A percentile compares a stretch with the other conserved stretches of the same genome.
Conservation (phyloP, 2,797 vertebrate genomes). For the Pristis pectinata region DNA sequence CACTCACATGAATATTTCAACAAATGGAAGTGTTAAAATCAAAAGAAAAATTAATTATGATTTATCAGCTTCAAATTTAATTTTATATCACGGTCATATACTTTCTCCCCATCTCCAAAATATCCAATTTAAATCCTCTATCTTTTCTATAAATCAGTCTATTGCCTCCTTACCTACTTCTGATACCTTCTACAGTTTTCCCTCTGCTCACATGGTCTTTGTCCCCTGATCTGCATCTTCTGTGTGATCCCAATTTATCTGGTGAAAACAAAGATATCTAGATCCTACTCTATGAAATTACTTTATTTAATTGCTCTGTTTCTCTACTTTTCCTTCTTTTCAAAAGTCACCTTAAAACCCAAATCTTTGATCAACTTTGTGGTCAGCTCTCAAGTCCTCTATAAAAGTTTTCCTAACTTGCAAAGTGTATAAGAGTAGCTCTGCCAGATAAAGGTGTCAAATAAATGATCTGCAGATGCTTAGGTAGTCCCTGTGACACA, state of each 20-base stretch:
- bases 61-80: no score
- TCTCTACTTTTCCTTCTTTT: not conserved
- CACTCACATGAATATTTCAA: no score
- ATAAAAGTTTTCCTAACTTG: not conserved
- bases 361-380: not conserved
- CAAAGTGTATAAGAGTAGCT: not conserved
- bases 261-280: not conserved
- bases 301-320: not conserved
- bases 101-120: not conserved
- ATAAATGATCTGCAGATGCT: not conserved
- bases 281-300: not conserved
- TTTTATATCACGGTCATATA: no score
- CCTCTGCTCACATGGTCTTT: not conserved
- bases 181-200: not conserved
- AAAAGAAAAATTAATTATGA: no score
- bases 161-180: not conserved
- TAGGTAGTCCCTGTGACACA: not conserved
- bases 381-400: not conserved
- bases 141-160: not conserved
- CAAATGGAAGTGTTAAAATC: no score
- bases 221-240: not conserved
- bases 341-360: not conserved
- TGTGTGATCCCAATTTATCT: not conserved
- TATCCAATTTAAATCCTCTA: not conserved
- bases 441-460: not conserved